These are phyloP conservation scores for Pollenia griseotomentosa DNA, from an alignment of 2,888 invertebrate genomes.

Conservation along the genomic window DNA sequence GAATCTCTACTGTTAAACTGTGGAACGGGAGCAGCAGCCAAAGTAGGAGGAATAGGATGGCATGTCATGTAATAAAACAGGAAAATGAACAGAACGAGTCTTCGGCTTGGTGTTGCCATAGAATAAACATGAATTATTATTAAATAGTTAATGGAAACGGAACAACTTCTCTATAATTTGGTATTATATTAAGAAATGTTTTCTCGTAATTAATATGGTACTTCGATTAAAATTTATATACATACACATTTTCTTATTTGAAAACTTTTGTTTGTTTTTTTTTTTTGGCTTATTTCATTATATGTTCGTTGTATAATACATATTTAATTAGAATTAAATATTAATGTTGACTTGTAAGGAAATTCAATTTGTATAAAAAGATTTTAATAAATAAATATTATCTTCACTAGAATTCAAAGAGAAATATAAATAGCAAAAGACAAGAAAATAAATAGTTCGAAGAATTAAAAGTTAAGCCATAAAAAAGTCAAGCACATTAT, in stretches of 20 bases:
- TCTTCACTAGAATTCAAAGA: background rate
- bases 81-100: background rate
- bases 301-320: too few species aligned
- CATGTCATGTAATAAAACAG: background rate
- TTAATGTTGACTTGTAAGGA: too few species aligned
- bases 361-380: background rate
- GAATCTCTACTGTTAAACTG: background rate
- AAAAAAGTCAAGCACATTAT: background rate
- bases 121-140: constrained; percentile 41
- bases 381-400: background rate
- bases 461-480: constrained; percentile 37
- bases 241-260: background rate
- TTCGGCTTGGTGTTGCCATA: constrained; percentile 6
- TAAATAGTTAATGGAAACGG: constrained; percentile 32
- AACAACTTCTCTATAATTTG: constrained; percentile 12
- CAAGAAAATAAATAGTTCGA: constrained; percentile 30
- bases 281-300: background rate
- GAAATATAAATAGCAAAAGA: constrained; percentile 13
- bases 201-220: constrained; percentile 11
- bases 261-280: background rate
- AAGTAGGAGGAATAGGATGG: background rate
- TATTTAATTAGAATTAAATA: background rate
- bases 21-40: background rate
- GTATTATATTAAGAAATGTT: constrained; percentile 4
- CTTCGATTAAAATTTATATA: background rate